Percentiles rank a stretch among this genome's conserved stretches.
Conservation (phyloP, 2,888 invertebrate genomes). For the Ormyrus rosae region DNA sequence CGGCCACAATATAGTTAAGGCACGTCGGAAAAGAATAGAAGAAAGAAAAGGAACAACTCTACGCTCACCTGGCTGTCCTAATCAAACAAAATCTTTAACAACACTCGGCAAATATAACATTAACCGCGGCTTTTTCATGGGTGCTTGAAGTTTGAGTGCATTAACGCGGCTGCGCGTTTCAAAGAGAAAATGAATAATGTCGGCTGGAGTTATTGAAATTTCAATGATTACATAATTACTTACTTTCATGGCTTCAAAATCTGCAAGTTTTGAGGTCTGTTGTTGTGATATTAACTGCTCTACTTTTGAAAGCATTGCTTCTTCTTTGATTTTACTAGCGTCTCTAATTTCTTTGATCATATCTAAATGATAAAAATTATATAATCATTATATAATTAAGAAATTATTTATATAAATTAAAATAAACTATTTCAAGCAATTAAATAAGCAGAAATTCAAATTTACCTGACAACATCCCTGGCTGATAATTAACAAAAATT, state of each 20-base stretch:
- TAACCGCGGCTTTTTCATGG: neutral
- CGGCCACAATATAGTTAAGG: neutral
- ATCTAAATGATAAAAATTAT: conserved; percentile 62
- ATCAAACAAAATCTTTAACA: conserved; percentile 70
- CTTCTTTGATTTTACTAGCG: conserved; percentile 71
- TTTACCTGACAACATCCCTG: conserved; percentile 74
- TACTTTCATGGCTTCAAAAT: conserved; percentile 69
- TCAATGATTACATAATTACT: conserved; percentile 38
- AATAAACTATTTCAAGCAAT: neutral
- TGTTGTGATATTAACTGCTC: conserved; percentile 69
- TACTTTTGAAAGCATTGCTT: conserved; percentile 70
- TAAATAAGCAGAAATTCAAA: neutral
- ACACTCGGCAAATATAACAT: conserved; percentile 6
- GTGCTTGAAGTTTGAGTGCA: neutral
- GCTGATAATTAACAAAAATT: conserved; percentile 70
- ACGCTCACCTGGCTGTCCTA: conserved; percentile 73
- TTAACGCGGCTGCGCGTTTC: no score
- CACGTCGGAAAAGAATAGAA: no score
- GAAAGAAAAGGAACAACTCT: conserved; percentile 7
- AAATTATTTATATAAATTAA: neutral
- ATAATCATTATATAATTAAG: neutral
- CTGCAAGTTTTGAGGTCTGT: conserved; percentile 63
- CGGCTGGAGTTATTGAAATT: no score
- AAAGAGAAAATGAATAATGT: no score
- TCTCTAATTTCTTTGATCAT: conserved; percentile 73